A percentile compares a stretch with the other conserved stretches of the same genome.
Conservation (phyloP, 2,113 vertebrate species). For the Microtus montanus region DNA sequence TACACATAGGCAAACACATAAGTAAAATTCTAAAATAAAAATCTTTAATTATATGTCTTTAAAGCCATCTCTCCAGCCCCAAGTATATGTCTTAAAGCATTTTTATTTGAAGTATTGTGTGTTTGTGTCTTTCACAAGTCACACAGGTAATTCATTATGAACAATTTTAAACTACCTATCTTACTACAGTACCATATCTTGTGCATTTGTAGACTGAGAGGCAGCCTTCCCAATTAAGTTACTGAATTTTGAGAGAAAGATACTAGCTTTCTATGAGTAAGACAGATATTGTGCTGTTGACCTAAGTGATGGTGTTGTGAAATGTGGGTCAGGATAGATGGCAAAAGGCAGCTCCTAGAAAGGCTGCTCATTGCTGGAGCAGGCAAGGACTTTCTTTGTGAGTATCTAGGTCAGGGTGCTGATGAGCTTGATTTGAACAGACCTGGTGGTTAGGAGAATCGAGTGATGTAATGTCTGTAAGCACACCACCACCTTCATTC, state of each 20-base stretch:
- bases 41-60: not conserved
- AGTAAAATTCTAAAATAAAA: not conserved
- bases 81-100: not conserved
- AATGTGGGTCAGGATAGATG: not conserved
- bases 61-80: not conserved
- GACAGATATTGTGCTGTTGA: not conserved
- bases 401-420: conserved; percentile 46
- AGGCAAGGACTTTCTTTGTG: conserved; percentile 39
- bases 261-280: not conserved
- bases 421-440: not conserved
- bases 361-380: not conserved
- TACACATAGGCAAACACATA: not conserved
- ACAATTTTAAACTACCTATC: conserved; percentile 11
- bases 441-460: not conserved
- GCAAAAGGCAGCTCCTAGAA: not conserved
- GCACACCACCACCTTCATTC: not conserved
- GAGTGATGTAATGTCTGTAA: not conserved
- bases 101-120: not conserved
- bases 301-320: conserved; percentile 9
- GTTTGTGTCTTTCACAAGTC: not conserved
- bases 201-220: not conserved
- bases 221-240: not conserved
- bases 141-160: conserved; percentile 1
- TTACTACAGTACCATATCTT: not conserved
- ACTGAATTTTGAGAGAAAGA: not conserved